Percentiles rank a stretch among this genome's conserved stretches.
Conservation (phyloP, 2,888 invertebrate species). For the Cheilosia impressa region DNA sequence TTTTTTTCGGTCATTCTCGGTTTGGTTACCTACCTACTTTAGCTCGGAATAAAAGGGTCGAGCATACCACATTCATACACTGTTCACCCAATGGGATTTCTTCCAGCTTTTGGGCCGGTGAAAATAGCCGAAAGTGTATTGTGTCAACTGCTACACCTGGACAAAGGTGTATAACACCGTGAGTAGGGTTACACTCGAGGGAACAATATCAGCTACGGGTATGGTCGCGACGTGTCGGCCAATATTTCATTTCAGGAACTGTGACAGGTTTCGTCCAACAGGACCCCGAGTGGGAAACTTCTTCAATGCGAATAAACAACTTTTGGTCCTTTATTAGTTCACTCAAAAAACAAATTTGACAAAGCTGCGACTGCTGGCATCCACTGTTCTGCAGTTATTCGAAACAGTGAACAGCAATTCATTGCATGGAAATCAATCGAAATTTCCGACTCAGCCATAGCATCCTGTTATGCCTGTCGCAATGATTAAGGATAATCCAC, state of each 20-base stretch:
- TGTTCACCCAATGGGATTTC: neutral
- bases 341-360: neutral
- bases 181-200: neutral
- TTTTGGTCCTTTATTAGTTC: too few relatives aligned
- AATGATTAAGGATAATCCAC: slow-evolving; percentile 47
- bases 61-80: neutral
- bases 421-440: slow-evolving; percentile 39
- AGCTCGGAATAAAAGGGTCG: neutral
- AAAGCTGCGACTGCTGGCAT: neutral
- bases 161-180: neutral
- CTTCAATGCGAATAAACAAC: too few relatives aligned
- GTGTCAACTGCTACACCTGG: neutral
- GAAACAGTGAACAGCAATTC: slow-evolving; percentile 5
- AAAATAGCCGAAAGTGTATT: neutral
- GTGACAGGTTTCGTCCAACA: too few relatives aligned
- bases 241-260: too few relatives aligned
- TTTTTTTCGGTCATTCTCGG: too few relatives aligned
- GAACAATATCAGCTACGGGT: neutral
- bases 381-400: neutral
- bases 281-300: too few relatives aligned
- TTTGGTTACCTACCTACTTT: neutral
- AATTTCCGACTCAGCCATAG: slow-evolving; percentile 51
- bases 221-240: too few relatives aligned
- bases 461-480: neutral
- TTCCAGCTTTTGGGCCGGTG: neutral